phyloP scores from a whole-genome alignment of 1,140 invertebrate species.

The Drosophila watanabei region DNA sequence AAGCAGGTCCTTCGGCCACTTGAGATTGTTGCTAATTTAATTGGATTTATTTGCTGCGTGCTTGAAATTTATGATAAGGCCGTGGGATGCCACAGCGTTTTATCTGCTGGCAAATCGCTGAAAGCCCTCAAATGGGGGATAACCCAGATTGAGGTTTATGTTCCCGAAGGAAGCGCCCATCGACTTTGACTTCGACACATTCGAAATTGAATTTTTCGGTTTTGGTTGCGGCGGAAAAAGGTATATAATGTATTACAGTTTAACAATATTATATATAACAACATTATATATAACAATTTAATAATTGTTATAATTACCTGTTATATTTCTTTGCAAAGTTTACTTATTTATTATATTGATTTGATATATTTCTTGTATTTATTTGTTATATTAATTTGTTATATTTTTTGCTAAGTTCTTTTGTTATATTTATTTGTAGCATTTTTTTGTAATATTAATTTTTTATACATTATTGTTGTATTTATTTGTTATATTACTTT shows the following conservation, averaged over 20 bases:
- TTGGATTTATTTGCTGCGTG: constrained; percentile 66
- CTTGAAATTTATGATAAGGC: constrained; percentile 58
- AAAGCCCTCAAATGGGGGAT: constrained; percentile 36
- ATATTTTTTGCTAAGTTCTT: background rate
- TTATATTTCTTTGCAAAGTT: too few species aligned
- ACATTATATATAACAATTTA: too few species aligned
- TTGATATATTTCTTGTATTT: background rate
- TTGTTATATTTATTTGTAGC: too few species aligned
- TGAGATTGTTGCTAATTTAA: constrained; percentile 68
- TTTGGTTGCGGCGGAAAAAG: background rate
- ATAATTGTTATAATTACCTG: too few species aligned
- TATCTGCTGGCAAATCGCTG: constrained; percentile 41
- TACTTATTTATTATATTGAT: background rate
- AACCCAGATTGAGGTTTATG: constrained; percentile 46
- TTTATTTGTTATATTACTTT: too few species aligned
- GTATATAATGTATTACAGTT: background rate
- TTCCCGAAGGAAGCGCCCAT: constrained; percentile 8
- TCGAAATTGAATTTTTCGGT: constrained; percentile 33
- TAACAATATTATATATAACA: too few species aligned
- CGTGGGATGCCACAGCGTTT: constrained; percentile 14
- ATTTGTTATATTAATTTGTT: background rate
- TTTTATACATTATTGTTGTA: too few species aligned
- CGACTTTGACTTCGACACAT: constrained; percentile 5
- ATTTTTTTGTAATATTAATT: too few species aligned
- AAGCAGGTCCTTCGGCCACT: constrained; percentile 47